Evolutionary conservation across 2,797 vertebrate species (phyloP).

Genomic region (Pagetopsis macropterus): DNA sequence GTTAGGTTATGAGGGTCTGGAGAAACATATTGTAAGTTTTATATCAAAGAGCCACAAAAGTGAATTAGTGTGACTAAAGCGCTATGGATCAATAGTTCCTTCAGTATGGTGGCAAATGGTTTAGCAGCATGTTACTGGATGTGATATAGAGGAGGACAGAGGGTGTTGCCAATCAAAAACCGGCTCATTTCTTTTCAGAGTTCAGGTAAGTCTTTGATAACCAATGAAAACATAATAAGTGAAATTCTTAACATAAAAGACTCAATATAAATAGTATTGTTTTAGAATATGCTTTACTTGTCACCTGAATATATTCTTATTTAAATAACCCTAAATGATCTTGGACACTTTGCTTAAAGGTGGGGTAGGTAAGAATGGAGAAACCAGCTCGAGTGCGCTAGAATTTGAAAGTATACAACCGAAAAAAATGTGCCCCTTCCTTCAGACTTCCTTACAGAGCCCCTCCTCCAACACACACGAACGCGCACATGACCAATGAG

Average conservation of each 20-base stretch:
- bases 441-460: too few relatives aligned
- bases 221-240: constrained; percentile 9
- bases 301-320: not conserved
- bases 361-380: too few relatives aligned
- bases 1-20: constrained; percentile 23
- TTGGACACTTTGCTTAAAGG: not conserved
- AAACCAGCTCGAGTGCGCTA: too few relatives aligned
- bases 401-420: too few relatives aligned
- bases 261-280: not conserved
- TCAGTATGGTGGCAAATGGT: constrained; percentile 5
- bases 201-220: not conserved
- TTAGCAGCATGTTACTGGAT: constrained; percentile 36
- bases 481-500: too few relatives aligned
- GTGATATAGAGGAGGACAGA: constrained; percentile 10
- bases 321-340: not conserved
- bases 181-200: constrained; percentile 5
- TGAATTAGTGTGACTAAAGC: constrained; percentile 47
- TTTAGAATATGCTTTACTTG: not conserved
- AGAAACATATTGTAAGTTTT: constrained; percentile 12
- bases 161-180: constrained; percentile 14
- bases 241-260: constrained; percentile 8
- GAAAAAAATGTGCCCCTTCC: too few relatives aligned
- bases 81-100: constrained; percentile 23
- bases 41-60: constrained; percentile 33
- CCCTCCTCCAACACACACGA: too few relatives aligned